These are phyloP conservation scores for Nasalis larvatus DNA, from an alignment of 2,113 vertebrate genomes.

Conservation along the genomic window DNA sequence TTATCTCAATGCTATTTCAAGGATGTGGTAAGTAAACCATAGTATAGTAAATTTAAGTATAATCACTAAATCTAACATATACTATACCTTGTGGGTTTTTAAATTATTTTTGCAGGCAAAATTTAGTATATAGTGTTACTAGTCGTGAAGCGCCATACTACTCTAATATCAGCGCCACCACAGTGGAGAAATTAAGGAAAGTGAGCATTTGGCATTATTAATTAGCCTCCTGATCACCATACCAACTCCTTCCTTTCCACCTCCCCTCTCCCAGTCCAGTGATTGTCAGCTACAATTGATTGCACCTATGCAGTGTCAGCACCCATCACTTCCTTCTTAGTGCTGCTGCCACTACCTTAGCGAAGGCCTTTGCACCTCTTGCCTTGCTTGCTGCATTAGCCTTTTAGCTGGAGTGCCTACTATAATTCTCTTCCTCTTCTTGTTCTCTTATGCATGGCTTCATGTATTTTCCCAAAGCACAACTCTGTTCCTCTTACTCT, in stretches of 20 bases:
- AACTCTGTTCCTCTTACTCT: not conserved
- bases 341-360: not conserved
- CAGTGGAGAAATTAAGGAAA: not conserved
- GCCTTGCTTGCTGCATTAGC: not conserved
- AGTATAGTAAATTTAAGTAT: not conserved
- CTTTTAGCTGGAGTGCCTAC: not conserved
- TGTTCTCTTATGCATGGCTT: not conserved
- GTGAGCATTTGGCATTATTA: not conserved
- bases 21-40: not conserved
- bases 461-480: not conserved
- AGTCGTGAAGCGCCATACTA: not conserved
- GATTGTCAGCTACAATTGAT: not conserved
- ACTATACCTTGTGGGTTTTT: not conserved
- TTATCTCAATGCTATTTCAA: not conserved
- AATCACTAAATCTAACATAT: not conserved
- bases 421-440: not conserved
- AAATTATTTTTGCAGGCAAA: not conserved
- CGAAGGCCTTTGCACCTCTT: not conserved
- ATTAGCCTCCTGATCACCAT: not conserved
- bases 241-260: not conserved
- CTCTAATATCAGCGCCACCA: not conserved
- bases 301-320: not conserved
- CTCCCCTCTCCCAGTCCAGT: not conserved
- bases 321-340: not conserved
- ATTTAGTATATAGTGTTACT: not conserved